Base-by-base conservation (phyloP, 2,888 invertebrate species). In the Drosophila austrosaltans region DNA sequence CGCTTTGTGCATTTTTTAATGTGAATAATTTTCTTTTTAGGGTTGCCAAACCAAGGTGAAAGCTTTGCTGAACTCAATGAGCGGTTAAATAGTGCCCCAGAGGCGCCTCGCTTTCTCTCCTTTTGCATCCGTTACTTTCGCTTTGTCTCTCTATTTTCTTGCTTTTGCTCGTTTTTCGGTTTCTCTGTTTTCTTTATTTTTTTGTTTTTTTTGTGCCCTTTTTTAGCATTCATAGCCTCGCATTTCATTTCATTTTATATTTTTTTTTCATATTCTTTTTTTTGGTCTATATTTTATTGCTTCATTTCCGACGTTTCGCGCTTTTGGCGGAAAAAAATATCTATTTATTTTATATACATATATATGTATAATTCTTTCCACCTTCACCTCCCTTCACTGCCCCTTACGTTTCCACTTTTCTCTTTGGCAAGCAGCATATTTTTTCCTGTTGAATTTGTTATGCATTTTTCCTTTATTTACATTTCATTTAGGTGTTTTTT, bases 281-380 rank as follows among this genome's bases (percentile, higher is more conserved):
- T 54, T 77, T 63, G 75, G 72, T 70, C 77, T 70, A 78, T 76
- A 72, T 61, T 83, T 87, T 76, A 84, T 77, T 67, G 84, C 87
- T 80, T 79, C 68, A 80, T 86, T 86, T 81, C 81, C 84, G 69
- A 63, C 71, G 69, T 68, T 84, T 69, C 71, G 61, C 76, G 68
- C 75, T 75, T 70, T 58, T 60, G 63, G 61, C 48, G 66, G 70
- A 64, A 69, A 75, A 74, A 72, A 83, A 58, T 76, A 72, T 77
- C 73, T 79, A 76, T 75, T 78, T 61, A 70, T 77, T 76, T 44
- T 67, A 69, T 79, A 63, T 67, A 69, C 77, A 63, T 71, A 44
- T 69, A 48, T 66, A 42, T 61, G 42, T 65, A 58, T 71, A 63
- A 39, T 64, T 44, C 48, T 48, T 48, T 48, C 4, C 25, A 36